Conservation (phyloP, 2,888 invertebrate genomes). For the Gasteruption jaculator region DNA sequence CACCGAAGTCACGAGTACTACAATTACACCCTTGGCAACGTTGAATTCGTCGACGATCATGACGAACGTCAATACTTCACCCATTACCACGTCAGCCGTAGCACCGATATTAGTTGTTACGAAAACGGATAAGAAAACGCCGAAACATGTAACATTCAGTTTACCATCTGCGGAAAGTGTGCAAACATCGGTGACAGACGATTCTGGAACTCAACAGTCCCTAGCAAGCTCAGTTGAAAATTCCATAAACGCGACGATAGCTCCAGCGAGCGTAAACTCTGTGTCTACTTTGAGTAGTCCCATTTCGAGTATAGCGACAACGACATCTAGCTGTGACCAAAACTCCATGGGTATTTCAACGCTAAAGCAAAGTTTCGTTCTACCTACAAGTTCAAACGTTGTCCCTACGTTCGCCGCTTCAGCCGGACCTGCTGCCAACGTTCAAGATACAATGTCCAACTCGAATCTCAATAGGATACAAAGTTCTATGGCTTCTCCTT, state of each 20-base stretch:
- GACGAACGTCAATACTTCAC: slow-evolving; percentile 42
- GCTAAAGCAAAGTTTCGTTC: too few relatives aligned
- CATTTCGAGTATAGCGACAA: too few relatives aligned
- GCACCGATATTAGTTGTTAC: slow-evolving; percentile 32
- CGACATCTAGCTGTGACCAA: too few relatives aligned
- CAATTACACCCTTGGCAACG: slow-evolving; percentile 24
- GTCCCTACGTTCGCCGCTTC: too few relatives aligned
- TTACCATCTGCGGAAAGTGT: slow-evolving; percentile 22
- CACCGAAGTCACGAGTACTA: slow-evolving; percentile 15
- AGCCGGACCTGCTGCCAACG: too few relatives aligned
- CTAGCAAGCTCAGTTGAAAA: not conserved
- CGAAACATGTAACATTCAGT: slow-evolving; percentile 39
- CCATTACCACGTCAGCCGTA: slow-evolving; percentile 41
- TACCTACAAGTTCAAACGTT: too few relatives aligned
- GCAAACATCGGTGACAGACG: not conserved
- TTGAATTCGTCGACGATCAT: slow-evolving; percentile 41
- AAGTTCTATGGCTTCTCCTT: too few relatives aligned
- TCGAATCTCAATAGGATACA: too few relatives aligned
- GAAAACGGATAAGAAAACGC: slow-evolving; percentile 23
- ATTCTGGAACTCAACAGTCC: slow-evolving; percentile 3
- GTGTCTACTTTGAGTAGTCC: too few relatives aligned
- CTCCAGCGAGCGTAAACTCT: too few relatives aligned
- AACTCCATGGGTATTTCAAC: too few relatives aligned
- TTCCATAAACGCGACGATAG: not conserved
- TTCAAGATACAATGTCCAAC: too few relatives aligned